These are phyloP conservation scores for Pocota personata DNA, from an alignment of 2,888 invertebrate genomes.

Conservation along the genomic window DNA sequence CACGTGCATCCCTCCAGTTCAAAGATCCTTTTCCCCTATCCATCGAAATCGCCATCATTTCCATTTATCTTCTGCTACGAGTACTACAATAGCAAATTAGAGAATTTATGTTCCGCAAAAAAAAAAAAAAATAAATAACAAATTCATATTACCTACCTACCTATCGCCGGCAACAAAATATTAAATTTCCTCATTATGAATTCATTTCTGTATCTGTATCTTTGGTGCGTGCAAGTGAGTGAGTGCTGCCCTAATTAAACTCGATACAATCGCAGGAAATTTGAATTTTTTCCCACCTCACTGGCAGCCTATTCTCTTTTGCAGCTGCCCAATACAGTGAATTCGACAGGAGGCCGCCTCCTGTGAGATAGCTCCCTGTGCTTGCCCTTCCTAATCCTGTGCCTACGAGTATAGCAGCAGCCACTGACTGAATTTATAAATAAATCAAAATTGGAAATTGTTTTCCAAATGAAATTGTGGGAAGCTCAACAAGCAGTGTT, in stretches of 20 bases:
- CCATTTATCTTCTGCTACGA: slow-evolving; percentile 10
- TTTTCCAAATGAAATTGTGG: slow-evolving; percentile 67
- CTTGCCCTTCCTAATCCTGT: slow-evolving; percentile 37
- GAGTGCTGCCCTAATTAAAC: slow-evolving; percentile 59
- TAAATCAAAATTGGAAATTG: slow-evolving; percentile 73
- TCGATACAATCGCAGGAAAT: slow-evolving; percentile 60
- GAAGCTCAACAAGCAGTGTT: slow-evolving; percentile 33
- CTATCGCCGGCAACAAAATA: slow-evolving; percentile 14
- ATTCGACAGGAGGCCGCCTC: background rate
- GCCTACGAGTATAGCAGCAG: background rate
- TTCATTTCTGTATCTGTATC: slow-evolving; percentile 44
- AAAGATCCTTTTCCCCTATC: background rate
- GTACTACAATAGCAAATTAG: slow-evolving; percentile 26
- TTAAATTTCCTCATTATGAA: slow-evolving; percentile 53
- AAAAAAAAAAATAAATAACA: background rate
- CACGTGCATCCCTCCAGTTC: too few relatives aligned
- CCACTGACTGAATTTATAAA: slow-evolving; percentile 66
- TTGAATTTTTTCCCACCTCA: slow-evolving; percentile 48
- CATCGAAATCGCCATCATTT: background rate
- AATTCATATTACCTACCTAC: background rate
- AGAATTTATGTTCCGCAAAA: background rate
- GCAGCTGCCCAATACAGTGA: slow-evolving; percentile 10
- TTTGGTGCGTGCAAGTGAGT: background rate
- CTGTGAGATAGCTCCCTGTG: background rate
- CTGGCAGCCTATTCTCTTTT: background rate